Evolutionary conservation across 2,888 invertebrate genomes (phyloP), one percentile per base, ranked within the genome.

Genomic region (Oligia latruncula): DNA sequence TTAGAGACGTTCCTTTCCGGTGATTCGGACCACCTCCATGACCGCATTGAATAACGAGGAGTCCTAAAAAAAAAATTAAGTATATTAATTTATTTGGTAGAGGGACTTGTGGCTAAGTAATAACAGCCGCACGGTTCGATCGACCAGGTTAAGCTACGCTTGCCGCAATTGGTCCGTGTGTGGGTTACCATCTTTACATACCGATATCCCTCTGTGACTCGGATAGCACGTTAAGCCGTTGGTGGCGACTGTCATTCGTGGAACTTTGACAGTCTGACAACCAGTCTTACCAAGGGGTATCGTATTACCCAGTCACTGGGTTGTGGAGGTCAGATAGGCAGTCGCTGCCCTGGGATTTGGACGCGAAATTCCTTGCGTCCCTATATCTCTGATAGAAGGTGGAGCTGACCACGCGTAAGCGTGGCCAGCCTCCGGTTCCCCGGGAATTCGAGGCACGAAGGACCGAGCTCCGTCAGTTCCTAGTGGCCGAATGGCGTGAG

Each of bases 21-120:
- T 66, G 98, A 98, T 91, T 98, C 98, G 0, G 98, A 98, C 98
- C 98, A 98, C 84, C 98, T 97, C 98, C 98, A 98, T 77, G 93
- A 94, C 67, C 95, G 91, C 55, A 89, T 86, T n/a, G 94, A 90
- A 11, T 91, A 87, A 71, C 82, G 90, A 70, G 82, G 81, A 74
- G 88, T 90, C 71, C 93, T 94, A 68, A 81, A 89, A 88, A 64
- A 52, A 35, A 52, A 23, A 11, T 20, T 17, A 60, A 60, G 4
- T n/a, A n/a, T 58, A 58, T n/a, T 9, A 9, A 23, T 58, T 58
- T n/a, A 60, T n/a, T 60, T 60, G 11, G 13, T 23, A 9, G 23
- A 23, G 23, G 23, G 3, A 3, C n/a, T 60, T 60, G n/a, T 60
- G n/a, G 23, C 3, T 58, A 58, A 58, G 23, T n/a, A 58, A 23